phyloP scores from a whole-genome alignment of 2,888 invertebrate genomes.

The Drosophila subquinaria region DNA sequence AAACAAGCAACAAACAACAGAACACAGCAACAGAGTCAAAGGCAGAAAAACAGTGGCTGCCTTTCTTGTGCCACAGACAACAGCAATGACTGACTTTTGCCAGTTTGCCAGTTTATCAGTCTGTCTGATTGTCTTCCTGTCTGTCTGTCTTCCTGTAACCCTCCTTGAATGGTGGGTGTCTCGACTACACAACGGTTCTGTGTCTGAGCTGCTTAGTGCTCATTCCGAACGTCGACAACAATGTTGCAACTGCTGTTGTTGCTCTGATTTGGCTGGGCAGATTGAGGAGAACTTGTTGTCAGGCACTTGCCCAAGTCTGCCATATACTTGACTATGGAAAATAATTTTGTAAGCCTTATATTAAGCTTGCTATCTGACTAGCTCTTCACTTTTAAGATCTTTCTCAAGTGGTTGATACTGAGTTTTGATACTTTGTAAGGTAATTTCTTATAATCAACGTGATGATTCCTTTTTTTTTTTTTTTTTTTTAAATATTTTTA shows the following conservation, averaged over 20 bases:
- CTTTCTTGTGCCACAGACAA: constrained; percentile 50
- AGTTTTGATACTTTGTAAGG: background rate
- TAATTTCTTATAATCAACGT: background rate
- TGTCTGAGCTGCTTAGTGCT: constrained; percentile 65
- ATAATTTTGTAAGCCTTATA: constrained; percentile 8
- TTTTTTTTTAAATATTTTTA: background rate
- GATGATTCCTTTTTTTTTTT: background rate
- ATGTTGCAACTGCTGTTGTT: constrained; percentile 22
- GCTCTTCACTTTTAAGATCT: background rate
- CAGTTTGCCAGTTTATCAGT: constrained; percentile 23
- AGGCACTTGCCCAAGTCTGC: constrained; percentile 24
- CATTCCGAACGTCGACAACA: constrained; percentile 37
- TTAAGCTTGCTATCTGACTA: background rate
- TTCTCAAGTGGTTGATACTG: background rate
- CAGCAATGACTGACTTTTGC: constrained; percentile 57
- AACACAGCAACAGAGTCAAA: constrained; percentile 12
- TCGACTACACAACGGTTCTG: constrained; percentile 52
- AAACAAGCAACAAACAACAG: constrained; percentile 49
- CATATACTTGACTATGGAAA: constrained; percentile 20
- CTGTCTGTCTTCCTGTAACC: constrained; percentile 14
- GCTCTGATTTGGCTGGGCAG: constrained; percentile 32
- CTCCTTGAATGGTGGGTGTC: constrained; percentile 67
- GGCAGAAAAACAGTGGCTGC: constrained; percentile 53
- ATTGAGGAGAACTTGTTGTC: constrained; percentile 24
- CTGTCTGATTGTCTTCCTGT: constrained; percentile 12